Base-by-base conservation (phyloP, 2,888 invertebrate genomes). In the Tenthredo amoena region DNA sequence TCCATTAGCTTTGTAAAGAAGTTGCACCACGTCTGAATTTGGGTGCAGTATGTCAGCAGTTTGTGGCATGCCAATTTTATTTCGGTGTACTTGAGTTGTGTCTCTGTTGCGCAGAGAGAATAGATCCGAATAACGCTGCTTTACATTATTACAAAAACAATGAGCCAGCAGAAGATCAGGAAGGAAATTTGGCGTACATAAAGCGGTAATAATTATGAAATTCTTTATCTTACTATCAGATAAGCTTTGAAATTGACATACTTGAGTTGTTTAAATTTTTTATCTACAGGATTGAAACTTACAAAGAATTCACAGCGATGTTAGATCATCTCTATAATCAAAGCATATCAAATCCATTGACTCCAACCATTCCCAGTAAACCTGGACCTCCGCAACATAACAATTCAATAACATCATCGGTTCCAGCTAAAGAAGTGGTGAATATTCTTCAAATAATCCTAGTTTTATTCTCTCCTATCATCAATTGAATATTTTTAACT, bases 101-200 rank as follows among this genome's bases (percentile, higher is more conserved):
- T 89, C 95, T 97, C 1, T 96, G 96, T 10, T 98, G 98, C 91
- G 99, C 99, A 0, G 95, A 95, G 81, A 97, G 97, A 92, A 94
- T 97, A n/a, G 99, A 99, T 94, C 97, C 98, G 0, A 97, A 98
- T 89, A 96, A 97, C 90, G 95, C 97, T 86, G 99, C 98, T 0
- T 94, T 98, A 68, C 97, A 98, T 93, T 99, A 96, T 93, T 99
- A 98, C 93, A 96, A 96, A 91, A 97, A 97, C 89, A 97, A 97
- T 85, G 97, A 98, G 90, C 97, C 97, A 0, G 94, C 95, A 0
- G 97, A 97, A 87, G 98, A 99, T 93, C 95, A 96, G 85, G 97
- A 98, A 90, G 98, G 98, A 18, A 96, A 96, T 90, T 94, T 96
- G 55, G 96, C 96, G 15, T 98, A 96, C 91, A 95, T 95, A 74